phyloP scores from a whole-genome alignment of 1,140 invertebrate species.

The Riptortus pedestris region DNA sequence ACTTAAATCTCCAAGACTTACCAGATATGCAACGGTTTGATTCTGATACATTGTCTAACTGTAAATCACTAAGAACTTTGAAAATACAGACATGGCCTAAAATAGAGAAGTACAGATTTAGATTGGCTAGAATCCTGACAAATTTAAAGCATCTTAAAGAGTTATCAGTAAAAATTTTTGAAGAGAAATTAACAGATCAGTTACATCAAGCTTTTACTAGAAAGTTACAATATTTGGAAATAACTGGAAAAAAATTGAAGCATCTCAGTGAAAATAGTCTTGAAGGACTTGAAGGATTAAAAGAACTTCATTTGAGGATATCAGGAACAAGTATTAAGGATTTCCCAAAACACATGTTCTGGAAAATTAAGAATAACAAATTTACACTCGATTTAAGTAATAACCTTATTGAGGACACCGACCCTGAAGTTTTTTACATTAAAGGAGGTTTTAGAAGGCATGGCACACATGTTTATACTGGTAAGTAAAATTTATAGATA shows the following conservation, averaged over 20 bases:
- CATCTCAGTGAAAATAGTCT: conserved; percentile 61
- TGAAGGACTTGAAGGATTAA: conserved; percentile 43
- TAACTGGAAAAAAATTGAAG: conserved; percentile 59
- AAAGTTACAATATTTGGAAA: conserved; percentile 66
- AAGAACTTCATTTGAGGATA: conserved; percentile 63
- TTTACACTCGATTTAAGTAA: conserved; percentile 69
- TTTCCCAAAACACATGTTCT: conserved; percentile 65
- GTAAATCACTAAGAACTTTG: conserved; percentile 32
- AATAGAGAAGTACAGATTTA: conserved; percentile 47
- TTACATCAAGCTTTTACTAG: conserved; percentile 44
- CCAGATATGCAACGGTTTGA: conserved; percentile 37
- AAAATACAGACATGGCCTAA: conserved; percentile 55
- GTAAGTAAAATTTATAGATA: no score
- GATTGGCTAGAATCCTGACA: conserved; percentile 47
- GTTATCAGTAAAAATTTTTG: conserved; percentile 58
- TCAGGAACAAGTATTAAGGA: conserved; percentile 60
- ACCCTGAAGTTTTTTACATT: conserved; percentile 71
- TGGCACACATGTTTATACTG: conserved; percentile 65
- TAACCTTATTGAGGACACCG: conserved; percentile 66
- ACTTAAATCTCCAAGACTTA: conserved; percentile 34
- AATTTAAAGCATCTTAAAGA: conserved; percentile 47
- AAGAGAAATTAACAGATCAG: conserved; percentile 49
- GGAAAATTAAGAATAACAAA: conserved; percentile 61
- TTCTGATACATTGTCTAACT: conserved; percentile 34
- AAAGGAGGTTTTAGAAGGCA: conserved; percentile 75